phyloP scores from a whole-genome alignment of 2,113 vertebrate species.

The Salvelinus sp. region DNA sequence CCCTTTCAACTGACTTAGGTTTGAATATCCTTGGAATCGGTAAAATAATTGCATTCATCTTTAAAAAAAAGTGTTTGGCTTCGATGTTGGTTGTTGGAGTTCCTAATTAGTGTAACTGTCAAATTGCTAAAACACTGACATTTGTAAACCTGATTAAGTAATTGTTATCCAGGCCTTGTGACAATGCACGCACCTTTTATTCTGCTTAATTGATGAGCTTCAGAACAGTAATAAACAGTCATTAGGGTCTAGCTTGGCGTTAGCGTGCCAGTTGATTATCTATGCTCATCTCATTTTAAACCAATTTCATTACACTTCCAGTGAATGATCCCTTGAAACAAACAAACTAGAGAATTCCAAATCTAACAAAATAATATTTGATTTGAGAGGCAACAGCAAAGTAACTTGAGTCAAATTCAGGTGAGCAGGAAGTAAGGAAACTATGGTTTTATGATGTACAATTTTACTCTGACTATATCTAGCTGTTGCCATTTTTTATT shows the following conservation, averaged over 20 bases:
- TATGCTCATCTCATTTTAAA: background rate
- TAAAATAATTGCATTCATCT: constrained; percentile 9
- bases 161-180: background rate
- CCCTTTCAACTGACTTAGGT: background rate
- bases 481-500: background rate
- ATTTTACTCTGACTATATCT: background rate
- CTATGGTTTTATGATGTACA: background rate
- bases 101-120: constrained; percentile 17
- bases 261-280: background rate
- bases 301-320: background rate
- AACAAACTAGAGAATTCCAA: background rate
- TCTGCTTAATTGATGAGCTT: constrained; percentile 13
- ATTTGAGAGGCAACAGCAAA: background rate
- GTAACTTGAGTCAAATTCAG: background rate
- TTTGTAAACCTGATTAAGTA: background rate
- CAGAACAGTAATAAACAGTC: constrained; percentile 5
- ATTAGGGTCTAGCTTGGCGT: background rate
- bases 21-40: background rate
- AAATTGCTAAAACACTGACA: background rate
- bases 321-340: background rate
- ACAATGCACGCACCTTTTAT: background rate
- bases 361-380: background rate
- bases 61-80: background rate
- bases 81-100: background rate
- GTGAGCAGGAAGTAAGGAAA: background rate